Base-by-base conservation (phyloP, 2,888 invertebrate species). In the Lissonota sp. region DNA sequence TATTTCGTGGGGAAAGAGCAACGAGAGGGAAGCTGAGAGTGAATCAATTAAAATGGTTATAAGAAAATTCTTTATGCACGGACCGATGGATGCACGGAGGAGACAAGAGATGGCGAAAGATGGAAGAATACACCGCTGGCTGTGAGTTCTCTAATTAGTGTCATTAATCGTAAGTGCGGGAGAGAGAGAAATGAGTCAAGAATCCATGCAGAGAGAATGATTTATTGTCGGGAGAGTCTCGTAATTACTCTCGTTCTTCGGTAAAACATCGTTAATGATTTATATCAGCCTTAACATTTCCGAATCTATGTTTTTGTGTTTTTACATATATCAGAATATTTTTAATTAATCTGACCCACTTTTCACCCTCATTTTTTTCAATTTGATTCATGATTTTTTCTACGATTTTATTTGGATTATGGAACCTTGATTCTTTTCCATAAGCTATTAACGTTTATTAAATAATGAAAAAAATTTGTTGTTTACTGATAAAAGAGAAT, bases 71-170 rank as follows among this genome's bases (percentile, higher is more conserved):
- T 42, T 62, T 53, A 70, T 62, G 53, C 16, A 51, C 53, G 53
- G 5, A 60, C 49, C 49, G 67, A 57, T 51, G 49, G 51, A 58
- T 51, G 49, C 26, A 60, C 37, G 58, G 55, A 49, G 62, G 72
- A 72, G 10, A 40, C 42, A 67, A 67, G 16, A 67, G 40, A 66
- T 39, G 49, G 53, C n/a, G n/a, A n/a, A n/a, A 64, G 63, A 69
- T 67, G 58, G 39, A 49, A 53, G 46, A 67, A 77, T 78, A 49
- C 39, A 44, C 67, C 57, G 63, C 77, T 77, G 67, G 57, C 66
- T 67, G 57, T 46, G n/a, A 40, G 62, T 63, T 77, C 77, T 81
- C 77, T 84, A 83, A 84, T 84, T 84, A 84, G 80, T 82, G 81
- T 84, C 83, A 78, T 84, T 81, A 77, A 83, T 83, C 70, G 77